Evolutionary conservation across 2,888 invertebrate species (phyloP).

Genomic region (Notocelia uddmanniana): DNA sequence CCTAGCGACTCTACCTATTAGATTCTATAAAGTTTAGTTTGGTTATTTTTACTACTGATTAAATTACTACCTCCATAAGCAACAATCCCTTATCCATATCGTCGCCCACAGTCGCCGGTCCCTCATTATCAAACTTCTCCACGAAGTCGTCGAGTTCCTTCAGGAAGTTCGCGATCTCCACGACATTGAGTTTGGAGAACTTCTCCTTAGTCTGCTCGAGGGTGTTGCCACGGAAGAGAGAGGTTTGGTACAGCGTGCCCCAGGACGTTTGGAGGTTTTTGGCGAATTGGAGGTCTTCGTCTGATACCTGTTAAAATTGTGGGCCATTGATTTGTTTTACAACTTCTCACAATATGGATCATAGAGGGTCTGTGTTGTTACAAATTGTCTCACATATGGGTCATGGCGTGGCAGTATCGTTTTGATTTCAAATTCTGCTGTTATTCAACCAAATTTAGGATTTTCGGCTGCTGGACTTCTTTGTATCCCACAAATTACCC

Average conservation of each 20-base stretch:
- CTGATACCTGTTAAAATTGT: constrained; percentile 66
- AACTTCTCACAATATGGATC: too few relatives aligned
- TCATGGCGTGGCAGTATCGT: too few relatives aligned
- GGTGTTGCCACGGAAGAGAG: constrained; percentile 89
- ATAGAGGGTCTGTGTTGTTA: too few relatives aligned
- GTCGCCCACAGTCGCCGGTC: constrained; percentile 92
- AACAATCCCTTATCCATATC: constrained; percentile 90
- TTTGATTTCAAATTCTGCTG: too few relatives aligned
- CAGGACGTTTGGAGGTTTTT: constrained; percentile 88
- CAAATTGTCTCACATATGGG: too few relatives aligned
- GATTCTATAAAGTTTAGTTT: too few relatives aligned
- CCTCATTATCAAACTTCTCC: constrained; percentile 89
- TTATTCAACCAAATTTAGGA: too few relatives aligned
- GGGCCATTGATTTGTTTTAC: too few relatives aligned
- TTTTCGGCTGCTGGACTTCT: too few relatives aligned
- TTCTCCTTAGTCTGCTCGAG: constrained; percentile 93
- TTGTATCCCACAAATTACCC: too few relatives aligned
- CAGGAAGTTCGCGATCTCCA: constrained; percentile 90
- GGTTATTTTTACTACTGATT: too few relatives aligned
- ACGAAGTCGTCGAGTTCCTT: constrained; percentile 88
- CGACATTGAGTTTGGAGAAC: constrained; percentile 92
- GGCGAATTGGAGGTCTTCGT: constrained; percentile 85
- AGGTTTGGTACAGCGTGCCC: constrained; percentile 89
- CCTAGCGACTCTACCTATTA: too few relatives aligned
- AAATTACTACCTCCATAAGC: constrained; percentile 87